phyloP scores from a whole-genome alignment of 1,140 invertebrate species.

The Ylistrum balloti region DNA sequence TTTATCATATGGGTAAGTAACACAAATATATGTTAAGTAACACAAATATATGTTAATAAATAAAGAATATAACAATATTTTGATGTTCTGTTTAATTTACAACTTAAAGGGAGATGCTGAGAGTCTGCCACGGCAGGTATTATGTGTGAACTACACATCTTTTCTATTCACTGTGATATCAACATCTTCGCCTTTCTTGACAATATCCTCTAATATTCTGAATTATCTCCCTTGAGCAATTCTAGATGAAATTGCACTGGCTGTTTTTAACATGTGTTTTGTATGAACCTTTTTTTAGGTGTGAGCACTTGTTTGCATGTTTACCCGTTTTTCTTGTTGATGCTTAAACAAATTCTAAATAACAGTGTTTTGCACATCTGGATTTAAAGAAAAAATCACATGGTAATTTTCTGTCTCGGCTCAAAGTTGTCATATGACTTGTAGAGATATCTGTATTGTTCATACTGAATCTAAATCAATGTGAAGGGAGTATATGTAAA shows the following conservation, averaged over 20 bases:
- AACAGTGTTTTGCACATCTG: not conserved
- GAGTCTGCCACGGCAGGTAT: slow-evolving; percentile 51
- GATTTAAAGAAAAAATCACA: too few relatives aligned
- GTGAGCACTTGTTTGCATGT: slow-evolving; percentile 22
- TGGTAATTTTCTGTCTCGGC: too few relatives aligned
- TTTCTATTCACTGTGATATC: not conserved
- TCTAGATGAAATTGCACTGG: slow-evolving; percentile 9
- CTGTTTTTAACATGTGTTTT: slow-evolving; percentile 37
- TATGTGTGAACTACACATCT: not conserved
- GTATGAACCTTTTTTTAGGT: not conserved
- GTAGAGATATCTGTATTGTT: too few relatives aligned
- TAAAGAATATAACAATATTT: not conserved
- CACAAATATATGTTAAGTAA: too few relatives aligned
- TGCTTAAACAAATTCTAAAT: not conserved
- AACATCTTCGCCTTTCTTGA: not conserved
- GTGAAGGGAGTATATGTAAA: too few relatives aligned
- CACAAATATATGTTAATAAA: too few relatives aligned
- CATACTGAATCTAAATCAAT: too few relatives aligned
- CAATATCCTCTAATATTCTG: not conserved
- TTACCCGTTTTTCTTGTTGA: not conserved
- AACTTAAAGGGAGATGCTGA: slow-evolving; percentile 52
- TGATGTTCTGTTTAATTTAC: not conserved
- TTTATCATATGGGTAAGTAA: too few relatives aligned
- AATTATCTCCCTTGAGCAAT: slow-evolving; percentile 27
- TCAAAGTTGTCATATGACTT: too few relatives aligned